Conservation (phyloP, 1,140 invertebrate species). For the Muscidifurax raptorellus region DNA sequence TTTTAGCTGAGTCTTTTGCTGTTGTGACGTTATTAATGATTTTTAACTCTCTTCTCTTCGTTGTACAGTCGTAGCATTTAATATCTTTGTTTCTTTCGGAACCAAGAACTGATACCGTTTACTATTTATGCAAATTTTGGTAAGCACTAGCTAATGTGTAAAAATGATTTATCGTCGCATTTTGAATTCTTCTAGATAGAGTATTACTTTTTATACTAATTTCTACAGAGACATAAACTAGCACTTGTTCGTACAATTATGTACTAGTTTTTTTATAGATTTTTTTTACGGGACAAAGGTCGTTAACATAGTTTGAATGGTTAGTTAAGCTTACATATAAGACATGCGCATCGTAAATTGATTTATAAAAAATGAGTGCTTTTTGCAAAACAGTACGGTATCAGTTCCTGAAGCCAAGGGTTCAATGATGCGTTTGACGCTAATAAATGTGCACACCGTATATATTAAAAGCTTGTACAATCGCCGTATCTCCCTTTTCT, state of each 20-base stretch:
- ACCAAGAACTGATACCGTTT: slow-evolving; percentile 45
- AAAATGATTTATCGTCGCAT: slow-evolving; percentile 41
- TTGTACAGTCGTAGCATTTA: slow-evolving; percentile 50
- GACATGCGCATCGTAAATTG: slow-evolving; percentile 35
- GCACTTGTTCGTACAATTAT: slow-evolving; percentile 22
- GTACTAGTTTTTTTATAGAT: slow-evolving; percentile 33
- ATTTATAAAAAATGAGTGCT: slow-evolving; percentile 27
- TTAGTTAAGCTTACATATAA: slow-evolving; percentile 25
- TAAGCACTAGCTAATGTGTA: slow-evolving; percentile 30
- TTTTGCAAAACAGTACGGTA: slow-evolving; percentile 36
- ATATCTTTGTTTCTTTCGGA: slow-evolving; percentile 42
- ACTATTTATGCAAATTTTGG: slow-evolving; percentile 16
- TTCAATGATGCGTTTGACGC: slow-evolving; percentile 6
- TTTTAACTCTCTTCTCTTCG: slow-evolving; percentile 29
- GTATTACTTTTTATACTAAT: slow-evolving; percentile 48
- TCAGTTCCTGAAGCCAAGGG: slow-evolving; percentile 22
- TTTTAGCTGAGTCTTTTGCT: slow-evolving; percentile 18
- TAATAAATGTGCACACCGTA: slow-evolving; percentile 37
- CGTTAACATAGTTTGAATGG: slow-evolving; percentile 4
- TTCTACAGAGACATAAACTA: slow-evolving; percentile 25
- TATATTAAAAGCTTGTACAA: slow-evolving; percentile 35
- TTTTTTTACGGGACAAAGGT: slow-evolving; percentile 17
- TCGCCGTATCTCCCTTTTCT: slow-evolving; percentile 31
- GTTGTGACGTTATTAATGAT: slow-evolving; percentile 30
- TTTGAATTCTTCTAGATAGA: slow-evolving; percentile 29